These are phyloP conservation scores for Pyrgilauda ruficollis DNA, from an alignment of 2,113 vertebrate genomes.

Conservation along the genomic window DNA sequence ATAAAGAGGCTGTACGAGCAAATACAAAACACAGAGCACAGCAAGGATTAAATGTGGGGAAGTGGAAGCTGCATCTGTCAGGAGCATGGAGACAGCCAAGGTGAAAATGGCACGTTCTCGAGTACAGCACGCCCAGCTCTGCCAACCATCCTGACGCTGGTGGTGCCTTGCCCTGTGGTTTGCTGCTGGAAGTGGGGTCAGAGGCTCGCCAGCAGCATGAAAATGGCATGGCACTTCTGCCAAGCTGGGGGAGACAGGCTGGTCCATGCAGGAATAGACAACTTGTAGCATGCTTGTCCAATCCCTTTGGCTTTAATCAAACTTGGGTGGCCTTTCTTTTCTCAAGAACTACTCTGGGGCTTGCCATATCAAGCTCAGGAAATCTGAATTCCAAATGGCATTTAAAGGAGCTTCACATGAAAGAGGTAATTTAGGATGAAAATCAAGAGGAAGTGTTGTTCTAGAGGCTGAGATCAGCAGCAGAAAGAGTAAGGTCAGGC, in stretches of 20 bases:
- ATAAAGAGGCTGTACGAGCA: not conserved
- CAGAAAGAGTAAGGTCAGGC: not conserved
- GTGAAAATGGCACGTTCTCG: not conserved
- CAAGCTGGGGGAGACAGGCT: not conserved
- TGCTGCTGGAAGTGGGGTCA: not conserved
- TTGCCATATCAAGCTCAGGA: not conserved
- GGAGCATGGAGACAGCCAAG: not conserved
- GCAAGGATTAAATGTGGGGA: not conserved
- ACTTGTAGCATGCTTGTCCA: not conserved
- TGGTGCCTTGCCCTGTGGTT: not conserved
- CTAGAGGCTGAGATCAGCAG: not conserved
- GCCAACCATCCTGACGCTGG: accelerated
- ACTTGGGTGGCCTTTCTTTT: not conserved
- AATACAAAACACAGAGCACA: not conserved
- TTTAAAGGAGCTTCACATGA: not conserved
- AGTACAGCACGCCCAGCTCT: not conserved
- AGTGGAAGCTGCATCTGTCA: not conserved
- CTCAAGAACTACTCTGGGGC: not conserved
- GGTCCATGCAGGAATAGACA: not conserved
- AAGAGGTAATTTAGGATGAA: conserved; percentile 24
- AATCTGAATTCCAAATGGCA: not conserved
- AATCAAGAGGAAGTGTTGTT: not conserved
- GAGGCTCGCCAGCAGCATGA: not conserved
- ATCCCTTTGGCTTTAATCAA: not conserved
- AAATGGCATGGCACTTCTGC: not conserved